Conservation (phyloP, 1,140 invertebrate species). For the Eubasilissa regina region DNA sequence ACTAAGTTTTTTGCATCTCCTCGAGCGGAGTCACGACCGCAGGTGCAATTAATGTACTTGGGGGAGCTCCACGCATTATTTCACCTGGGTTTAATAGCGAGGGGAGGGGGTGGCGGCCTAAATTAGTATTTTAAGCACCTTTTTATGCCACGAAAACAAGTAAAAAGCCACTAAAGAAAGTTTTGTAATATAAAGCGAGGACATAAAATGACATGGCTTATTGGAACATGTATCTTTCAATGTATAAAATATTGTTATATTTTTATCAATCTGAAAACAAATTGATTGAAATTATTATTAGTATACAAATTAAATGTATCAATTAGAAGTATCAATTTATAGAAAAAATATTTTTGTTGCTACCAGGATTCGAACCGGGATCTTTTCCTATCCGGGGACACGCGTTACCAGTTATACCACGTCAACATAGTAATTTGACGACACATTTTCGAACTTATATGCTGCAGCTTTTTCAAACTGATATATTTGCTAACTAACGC, state of each 20-base stretch:
- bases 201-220: background rate
- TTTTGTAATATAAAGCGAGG: slow-evolving; percentile 30
- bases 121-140: slow-evolving; percentile 43
- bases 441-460: too few relatives aligned
- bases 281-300: too few relatives aligned
- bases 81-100: slow-evolving; percentile 42
- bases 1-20: slow-evolving; percentile 43
- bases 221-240: background rate
- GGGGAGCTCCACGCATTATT: slow-evolving; percentile 43
- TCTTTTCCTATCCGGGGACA: too few relatives aligned
- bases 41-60: slow-evolving; percentile 53
- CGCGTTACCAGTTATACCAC: too few relatives aligned
- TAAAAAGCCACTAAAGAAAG: slow-evolving; percentile 34
- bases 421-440: too few relatives aligned
- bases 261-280: background rate
- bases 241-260: background rate
- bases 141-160: slow-evolving; percentile 39
- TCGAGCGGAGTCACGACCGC: slow-evolving; percentile 8
- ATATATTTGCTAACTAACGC: too few relatives aligned
- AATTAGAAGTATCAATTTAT: too few relatives aligned
- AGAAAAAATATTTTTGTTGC: too few relatives aligned
- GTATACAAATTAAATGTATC: too few relatives aligned
- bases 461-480: too few relatives aligned
- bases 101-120: slow-evolving; percentile 8
- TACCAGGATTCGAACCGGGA: too few relatives aligned